These are phyloP conservation scores for Drosophila melanica DNA, from an alignment of 1,140 invertebrate species.

Conservation along the genomic window DNA sequence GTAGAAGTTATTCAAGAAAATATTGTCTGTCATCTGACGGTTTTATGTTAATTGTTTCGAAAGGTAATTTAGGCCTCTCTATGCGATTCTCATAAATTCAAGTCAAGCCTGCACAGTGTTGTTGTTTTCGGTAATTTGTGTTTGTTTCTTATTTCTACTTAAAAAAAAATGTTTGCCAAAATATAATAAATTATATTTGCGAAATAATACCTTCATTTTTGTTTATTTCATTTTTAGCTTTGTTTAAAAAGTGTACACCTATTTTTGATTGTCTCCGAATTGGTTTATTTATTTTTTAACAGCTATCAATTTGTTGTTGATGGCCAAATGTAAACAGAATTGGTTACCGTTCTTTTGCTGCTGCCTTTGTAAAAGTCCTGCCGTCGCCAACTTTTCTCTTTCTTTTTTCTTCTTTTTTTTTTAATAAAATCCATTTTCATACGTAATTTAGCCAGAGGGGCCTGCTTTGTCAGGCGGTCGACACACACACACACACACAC, in stretches of 20 bases:
- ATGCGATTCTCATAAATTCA: no score
- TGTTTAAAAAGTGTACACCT: constrained; percentile 13
- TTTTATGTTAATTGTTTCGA: no score
- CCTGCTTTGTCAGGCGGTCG: neutral
- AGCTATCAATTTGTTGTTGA: constrained; percentile 46
- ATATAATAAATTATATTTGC: neutral
- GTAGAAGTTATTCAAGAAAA: neutral
- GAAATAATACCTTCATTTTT: neutral
- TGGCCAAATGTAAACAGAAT: constrained; percentile 36
- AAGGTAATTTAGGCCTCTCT: no score
- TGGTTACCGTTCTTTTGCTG: constrained; percentile 4
- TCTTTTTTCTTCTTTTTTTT: no score
- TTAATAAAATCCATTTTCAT: constrained; percentile 82
- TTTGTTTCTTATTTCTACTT: no score
- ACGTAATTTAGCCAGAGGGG: constrained; percentile 66
- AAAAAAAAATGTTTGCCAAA: no score
- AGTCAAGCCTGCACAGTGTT: no score
- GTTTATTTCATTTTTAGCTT: neutral
- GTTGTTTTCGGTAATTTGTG: no score
- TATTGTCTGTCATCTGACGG: no score
- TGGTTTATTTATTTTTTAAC: constrained; percentile 23
- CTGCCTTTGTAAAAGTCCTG: constrained; percentile 43
- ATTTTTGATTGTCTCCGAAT: constrained; percentile 34
- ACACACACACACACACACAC: no score
- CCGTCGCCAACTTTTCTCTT: constrained; percentile 51